A percentile compares a stretch with the other conserved stretches of the same genome.
These are phyloP conservation scores for Myotis findleyi DNA, from an alignment of 2,797 vertebrate genomes.

Conservation along the genomic window DNA sequence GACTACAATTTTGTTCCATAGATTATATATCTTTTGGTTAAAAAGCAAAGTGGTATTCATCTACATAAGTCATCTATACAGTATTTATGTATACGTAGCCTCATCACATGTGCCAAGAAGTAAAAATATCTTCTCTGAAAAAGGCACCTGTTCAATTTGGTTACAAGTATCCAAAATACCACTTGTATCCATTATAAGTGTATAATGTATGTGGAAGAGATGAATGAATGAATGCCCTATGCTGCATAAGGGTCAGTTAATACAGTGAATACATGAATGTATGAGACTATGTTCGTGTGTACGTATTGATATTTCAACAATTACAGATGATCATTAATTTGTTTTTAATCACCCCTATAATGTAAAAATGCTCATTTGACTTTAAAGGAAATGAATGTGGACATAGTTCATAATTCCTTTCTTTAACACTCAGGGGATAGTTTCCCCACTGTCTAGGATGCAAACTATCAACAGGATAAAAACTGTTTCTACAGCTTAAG, in stretches of 20 bases:
- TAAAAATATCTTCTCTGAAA: slow-evolving; percentile 10
- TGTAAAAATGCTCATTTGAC: neutral
- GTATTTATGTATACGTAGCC: neutral
- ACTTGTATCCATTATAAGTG: neutral
- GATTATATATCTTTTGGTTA: neutral
- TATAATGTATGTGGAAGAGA: neutral
- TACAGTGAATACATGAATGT: neutral
- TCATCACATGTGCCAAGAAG: neutral
- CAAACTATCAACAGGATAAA: neutral
- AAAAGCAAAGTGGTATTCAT: neutral
- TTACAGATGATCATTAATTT: neutral
- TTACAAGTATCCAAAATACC: neutral
- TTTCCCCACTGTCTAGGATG: neutral
- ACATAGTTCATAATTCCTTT: neutral
- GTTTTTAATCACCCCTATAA: neutral
- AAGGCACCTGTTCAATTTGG: neutral
- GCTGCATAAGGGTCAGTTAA: neutral
- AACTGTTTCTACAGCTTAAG: neutral
- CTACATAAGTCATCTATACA: neutral
- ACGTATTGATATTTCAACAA: neutral
- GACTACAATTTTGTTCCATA: neutral
- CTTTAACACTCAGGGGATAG: neutral
- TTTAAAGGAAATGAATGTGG: neutral
- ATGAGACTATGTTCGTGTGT: neutral
- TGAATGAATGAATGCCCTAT: neutral